Percentiles rank a stretch among this genome's conserved stretches.
These are phyloP conservation scores for Anhinga anhinga DNA, from an alignment of 2,113 vertebrate species.

Conservation along the genomic window DNA sequence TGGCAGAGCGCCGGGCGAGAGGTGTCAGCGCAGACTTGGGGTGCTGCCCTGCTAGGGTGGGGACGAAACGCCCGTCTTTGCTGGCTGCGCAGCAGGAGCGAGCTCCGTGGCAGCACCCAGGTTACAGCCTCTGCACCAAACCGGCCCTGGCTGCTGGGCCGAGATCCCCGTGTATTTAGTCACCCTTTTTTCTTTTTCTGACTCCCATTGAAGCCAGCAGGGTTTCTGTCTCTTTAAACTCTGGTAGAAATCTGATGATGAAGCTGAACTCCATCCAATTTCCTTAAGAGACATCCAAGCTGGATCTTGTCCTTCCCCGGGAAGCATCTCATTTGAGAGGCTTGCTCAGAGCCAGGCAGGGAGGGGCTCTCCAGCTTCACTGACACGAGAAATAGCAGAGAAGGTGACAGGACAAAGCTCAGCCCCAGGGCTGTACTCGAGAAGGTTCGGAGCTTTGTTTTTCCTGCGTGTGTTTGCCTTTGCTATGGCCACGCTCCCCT, in stretches of 20 bases:
- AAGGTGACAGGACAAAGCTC: background rate
- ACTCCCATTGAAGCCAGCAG: background rate
- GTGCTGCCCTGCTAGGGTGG: background rate
- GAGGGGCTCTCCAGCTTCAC: background rate
- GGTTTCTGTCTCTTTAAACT: background rate
- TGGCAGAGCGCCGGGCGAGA: background rate
- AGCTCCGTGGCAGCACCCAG: background rate
- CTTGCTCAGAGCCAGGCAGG: background rate
- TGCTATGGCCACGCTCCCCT: background rate
- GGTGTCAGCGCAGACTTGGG: background rate
- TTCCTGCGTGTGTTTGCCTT: background rate
- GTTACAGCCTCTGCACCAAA: background rate
- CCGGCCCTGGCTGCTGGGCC: background rate
- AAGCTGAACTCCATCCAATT: background rate
- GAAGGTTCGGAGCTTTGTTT: background rate
- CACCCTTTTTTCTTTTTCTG: background rate
- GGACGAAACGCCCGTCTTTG: fast-evolving
- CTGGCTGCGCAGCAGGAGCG: background rate
- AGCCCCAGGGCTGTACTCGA: background rate
- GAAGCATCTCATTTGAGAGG: background rate
- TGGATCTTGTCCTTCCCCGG: background rate
- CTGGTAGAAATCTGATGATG: background rate
- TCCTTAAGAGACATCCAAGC: background rate
- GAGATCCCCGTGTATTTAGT: background rate
- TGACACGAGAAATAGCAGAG: fast-evolving